A percentile compares a stretch with the other conserved stretches of the same genome.
Conservation (phyloP, 2,113 vertebrate species). For the Epinephelus fuscoguttatus region DNA sequence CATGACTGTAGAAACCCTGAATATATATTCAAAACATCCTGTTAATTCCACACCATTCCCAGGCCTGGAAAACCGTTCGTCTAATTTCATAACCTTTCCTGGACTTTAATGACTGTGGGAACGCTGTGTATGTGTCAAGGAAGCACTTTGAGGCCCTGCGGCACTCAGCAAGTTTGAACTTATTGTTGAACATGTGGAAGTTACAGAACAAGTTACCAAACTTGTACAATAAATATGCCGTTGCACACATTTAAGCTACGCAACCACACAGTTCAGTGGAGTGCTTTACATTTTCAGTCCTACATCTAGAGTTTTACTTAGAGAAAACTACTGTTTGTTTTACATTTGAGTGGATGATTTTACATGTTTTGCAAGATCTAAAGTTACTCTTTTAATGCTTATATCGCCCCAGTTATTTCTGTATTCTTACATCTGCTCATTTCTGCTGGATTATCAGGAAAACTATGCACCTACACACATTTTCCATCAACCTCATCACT, state of each 20-base stretch:
- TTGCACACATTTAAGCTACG: neutral
- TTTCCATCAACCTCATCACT: neutral
- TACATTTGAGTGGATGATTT: too few species aligned
- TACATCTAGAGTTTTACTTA: neutral
- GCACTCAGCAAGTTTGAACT: neutral
- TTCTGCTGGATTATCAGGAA: neutral
- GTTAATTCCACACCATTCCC: too few species aligned
- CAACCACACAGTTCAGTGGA: neutral
- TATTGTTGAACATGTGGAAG: neutral
- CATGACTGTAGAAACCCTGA: too few species aligned
- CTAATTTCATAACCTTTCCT: too few species aligned
- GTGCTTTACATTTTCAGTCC: neutral
- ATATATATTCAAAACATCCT: too few species aligned
- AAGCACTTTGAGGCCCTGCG: neutral
- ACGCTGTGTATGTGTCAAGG: neutral
- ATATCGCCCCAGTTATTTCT: neutral
- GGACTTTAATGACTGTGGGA: too few species aligned
- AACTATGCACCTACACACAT: neutral
- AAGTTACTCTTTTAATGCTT: neutral
- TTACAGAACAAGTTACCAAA: neutral
- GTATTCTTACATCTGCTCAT: neutral
- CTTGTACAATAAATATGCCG: neutral
- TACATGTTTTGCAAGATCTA: too few species aligned
- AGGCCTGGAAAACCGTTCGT: too few species aligned
- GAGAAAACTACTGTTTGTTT: neutral